A percentile compares a stretch with the other conserved stretches of the same genome.
Conservation (phyloP, 2,888 invertebrate species). For the Eutolmus rufibarbis region DNA sequence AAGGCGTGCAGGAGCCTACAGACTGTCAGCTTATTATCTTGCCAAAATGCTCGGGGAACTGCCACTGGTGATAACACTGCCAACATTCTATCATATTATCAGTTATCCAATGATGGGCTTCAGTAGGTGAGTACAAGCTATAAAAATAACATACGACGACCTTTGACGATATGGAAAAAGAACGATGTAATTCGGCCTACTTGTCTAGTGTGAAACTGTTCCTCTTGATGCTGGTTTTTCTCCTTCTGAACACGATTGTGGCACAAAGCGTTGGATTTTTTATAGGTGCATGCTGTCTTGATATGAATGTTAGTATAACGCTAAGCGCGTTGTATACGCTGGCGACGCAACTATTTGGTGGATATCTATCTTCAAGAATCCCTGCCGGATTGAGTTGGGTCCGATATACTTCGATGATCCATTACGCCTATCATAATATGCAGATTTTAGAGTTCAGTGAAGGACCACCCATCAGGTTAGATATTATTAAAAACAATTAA, state of each 20-base stretch:
- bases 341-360: conserved; percentile 78
- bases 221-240: conserved; percentile 72
- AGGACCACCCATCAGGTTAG: conserved; percentile 74
- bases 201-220: conserved; percentile 68
- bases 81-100: conserved; percentile 77
- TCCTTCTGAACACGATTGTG: conserved; percentile 75
- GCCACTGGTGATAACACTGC: conserved; percentile 76
- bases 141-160: conserved; percentile 41
- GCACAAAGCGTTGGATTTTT: conserved; percentile 83
- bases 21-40: conserved; percentile 80
- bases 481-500: neutral
- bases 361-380: conserved; percentile 76
- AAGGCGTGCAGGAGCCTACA: conserved; percentile 77
- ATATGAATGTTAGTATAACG: conserved; percentile 79
- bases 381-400: conserved; percentile 78
- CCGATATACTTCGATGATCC: conserved; percentile 77
- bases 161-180: conserved; percentile 7
- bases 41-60: conserved; percentile 84
- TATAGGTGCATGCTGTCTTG: conserved; percentile 78
- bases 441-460: conserved; percentile 78
- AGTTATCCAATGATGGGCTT: conserved; percentile 78
- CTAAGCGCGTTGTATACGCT: conserved; percentile 79
- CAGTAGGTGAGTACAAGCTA: conserved; percentile 53
- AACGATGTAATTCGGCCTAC: conserved; percentile 19
- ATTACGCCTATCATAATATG: conserved; percentile 83